Evolutionary conservation across 2,113 vertebrate genomes (phyloP).

Genomic region (Phylloscopus trochilus): DNA sequence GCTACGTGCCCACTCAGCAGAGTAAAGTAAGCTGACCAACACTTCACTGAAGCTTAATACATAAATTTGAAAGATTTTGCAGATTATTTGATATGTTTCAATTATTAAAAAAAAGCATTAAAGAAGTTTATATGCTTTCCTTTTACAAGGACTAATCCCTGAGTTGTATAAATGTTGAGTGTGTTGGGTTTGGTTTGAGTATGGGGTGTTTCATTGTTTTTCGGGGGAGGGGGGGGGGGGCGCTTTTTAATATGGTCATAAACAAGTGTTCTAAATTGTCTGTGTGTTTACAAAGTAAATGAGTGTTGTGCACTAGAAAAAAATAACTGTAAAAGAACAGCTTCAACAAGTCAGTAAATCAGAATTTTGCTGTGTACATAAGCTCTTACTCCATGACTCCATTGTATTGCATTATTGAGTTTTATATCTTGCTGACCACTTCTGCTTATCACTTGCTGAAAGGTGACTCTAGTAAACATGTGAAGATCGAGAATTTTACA

Average conservation of each 20-base stretch:
- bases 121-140: background rate
- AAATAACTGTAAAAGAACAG: background rate
- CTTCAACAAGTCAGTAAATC: background rate
- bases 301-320: background rate
- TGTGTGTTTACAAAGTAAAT: background rate
- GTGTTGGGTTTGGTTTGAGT: background rate
- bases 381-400: background rate
- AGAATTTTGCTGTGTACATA: background rate
- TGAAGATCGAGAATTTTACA: background rate
- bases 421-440: background rate
- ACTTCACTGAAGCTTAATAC: background rate
- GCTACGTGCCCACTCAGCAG: background rate
- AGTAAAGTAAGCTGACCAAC: background rate
- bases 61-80: background rate
- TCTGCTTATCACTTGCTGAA: background rate
- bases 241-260: background rate
- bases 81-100: background rate
- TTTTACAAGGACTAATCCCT: background rate
- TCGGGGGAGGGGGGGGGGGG: too few species aligned
- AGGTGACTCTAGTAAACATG: background rate
- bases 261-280: background rate
- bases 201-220: fast-evolving
- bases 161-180: background rate
- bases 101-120: background rate
- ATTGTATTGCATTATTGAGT: background rate